Evolutionary conservation across 1,140 invertebrate genomes (phyloP).

Genomic region (Pogonus chalceus): DNA sequence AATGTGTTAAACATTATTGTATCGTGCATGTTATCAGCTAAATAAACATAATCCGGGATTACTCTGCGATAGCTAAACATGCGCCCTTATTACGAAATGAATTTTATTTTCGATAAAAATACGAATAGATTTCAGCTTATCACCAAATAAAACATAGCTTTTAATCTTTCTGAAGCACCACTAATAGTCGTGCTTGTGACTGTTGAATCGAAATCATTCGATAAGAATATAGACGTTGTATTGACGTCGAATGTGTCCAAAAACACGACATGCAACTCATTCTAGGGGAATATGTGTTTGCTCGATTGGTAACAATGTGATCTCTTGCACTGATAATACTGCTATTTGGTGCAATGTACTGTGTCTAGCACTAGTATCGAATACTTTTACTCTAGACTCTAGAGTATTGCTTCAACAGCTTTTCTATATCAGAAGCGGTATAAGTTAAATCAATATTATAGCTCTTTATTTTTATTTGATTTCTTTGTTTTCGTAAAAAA

Average conservation of each 20-base stretch:
- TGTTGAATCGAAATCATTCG: background rate
- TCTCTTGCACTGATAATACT: background rate
- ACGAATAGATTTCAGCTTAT: background rate
- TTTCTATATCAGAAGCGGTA: too few relatives aligned
- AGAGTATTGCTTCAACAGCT: too few relatives aligned
- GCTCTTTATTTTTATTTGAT: too few relatives aligned
- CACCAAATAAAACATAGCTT: background rate
- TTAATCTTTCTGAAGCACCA: background rate
- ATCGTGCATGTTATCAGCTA: background rate
- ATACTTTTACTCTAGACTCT: too few relatives aligned
- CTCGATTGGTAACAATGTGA: background rate
- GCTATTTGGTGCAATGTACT: background rate
- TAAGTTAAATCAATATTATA: too few relatives aligned
- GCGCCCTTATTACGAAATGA: background rate
- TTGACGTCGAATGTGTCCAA: background rate
- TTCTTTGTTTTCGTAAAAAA: too few relatives aligned
- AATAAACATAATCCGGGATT: background rate
- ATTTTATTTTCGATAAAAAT: background rate
- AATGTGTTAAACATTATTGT: background rate
- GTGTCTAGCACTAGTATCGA: too few relatives aligned
- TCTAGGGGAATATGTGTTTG: background rate
- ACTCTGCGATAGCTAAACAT: background rate
- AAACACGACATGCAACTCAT: slow-evolving; percentile 1
- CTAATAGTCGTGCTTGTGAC: background rate
- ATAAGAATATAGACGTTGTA: background rate